These are phyloP conservation scores for Erythrocercus mccallii DNA, from an alignment of 2,113 vertebrate species.

Conservation along the genomic window DNA sequence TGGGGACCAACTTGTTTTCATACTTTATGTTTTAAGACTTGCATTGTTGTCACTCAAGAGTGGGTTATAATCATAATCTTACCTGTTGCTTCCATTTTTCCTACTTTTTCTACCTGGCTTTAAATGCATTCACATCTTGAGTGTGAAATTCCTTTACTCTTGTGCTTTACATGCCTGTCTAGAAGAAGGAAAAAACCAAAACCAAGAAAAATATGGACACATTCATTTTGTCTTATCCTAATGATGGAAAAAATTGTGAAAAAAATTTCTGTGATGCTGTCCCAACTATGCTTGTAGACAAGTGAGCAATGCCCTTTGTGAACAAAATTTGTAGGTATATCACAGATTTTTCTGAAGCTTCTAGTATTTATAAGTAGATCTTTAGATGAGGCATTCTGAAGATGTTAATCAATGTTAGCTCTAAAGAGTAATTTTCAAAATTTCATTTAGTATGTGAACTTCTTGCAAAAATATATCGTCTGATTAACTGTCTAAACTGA, in stretches of 20 bases:
- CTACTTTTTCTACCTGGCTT: neutral
- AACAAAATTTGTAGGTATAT: neutral
- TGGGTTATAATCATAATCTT: neutral
- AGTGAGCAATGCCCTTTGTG: neutral
- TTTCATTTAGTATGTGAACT: constrained; percentile 36
- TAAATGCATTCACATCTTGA: neutral
- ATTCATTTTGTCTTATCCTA: neutral
- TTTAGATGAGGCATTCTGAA: neutral
- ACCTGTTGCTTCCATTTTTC: neutral
- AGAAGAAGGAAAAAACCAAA: neutral
- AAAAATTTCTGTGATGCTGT: neutral
- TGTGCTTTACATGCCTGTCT: neutral
- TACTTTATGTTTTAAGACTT: neutral
- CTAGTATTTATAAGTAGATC: constrained; percentile 15
- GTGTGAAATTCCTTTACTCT: neutral
- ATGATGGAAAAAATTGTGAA: neutral
- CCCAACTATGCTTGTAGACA: neutral
- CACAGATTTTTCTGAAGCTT: neutral
- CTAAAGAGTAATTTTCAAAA: neutral
- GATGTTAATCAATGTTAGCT: constrained; percentile 18
- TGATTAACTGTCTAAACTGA: constrained; percentile 58
- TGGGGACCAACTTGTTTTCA: neutral
- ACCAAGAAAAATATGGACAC: neutral
- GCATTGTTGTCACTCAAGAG: neutral
- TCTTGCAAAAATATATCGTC: constrained; percentile 20